phyloP scores from a whole-genome alignment of 2,797 vertebrate species.

The Pseudochirops cupreus region DNA sequence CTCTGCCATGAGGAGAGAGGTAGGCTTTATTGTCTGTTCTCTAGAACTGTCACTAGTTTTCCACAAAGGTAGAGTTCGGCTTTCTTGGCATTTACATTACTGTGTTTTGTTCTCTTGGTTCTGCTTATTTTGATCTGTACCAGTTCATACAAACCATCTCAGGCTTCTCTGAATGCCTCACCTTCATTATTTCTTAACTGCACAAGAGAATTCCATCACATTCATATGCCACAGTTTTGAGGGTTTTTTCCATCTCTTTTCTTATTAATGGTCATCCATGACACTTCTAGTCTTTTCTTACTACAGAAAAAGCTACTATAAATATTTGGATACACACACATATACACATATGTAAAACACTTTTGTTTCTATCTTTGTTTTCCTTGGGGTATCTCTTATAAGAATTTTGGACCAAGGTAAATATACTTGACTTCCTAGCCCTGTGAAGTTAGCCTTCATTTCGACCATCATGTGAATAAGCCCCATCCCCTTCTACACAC shows the following conservation, averaged over 20 bases:
- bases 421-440: neutral
- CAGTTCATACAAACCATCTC: neutral
- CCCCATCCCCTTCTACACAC: neutral
- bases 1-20: neutral
- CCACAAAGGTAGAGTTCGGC: neutral
- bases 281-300: neutral
- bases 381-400: slow-evolving; percentile 6
- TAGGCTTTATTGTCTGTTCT: neutral
- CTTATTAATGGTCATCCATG: neutral
- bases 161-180: neutral
- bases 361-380: neutral
- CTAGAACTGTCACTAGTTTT: neutral
- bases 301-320: neutral
- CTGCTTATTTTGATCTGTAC: neutral
- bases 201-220: neutral
- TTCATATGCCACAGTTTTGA: neutral
- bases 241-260: neutral
- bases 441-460: slow-evolving; percentile 10
- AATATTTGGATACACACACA: neutral
- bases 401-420: slow-evolving; percentile 24
- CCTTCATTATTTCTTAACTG: neutral
- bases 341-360: neutral
- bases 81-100: neutral
- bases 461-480: neutral
- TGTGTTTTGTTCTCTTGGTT: neutral